These are phyloP conservation scores for Melieria picta DNA, from an alignment of 2,888 invertebrate species.

Conservation along the genomic window DNA sequence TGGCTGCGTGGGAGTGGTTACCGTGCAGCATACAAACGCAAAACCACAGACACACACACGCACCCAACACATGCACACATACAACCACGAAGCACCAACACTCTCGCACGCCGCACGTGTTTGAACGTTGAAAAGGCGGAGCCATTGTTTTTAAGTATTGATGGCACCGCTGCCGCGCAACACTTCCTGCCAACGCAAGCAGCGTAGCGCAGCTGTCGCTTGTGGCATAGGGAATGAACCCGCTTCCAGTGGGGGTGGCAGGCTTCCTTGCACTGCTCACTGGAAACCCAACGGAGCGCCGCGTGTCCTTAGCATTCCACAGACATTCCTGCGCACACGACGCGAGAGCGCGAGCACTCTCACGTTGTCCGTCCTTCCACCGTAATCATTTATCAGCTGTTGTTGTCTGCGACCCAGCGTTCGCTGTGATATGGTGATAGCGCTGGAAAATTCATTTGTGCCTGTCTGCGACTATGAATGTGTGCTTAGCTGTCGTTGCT, in stretches of 20 bases:
- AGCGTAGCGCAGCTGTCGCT: conserved; percentile 2
- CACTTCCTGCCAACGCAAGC: conserved; percentile 6
- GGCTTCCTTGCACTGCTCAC: background rate
- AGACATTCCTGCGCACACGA: background rate
- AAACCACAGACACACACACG: conserved; percentile 18
- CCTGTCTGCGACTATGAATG: too few species aligned
- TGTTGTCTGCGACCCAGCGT: background rate
- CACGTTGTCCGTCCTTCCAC: background rate
- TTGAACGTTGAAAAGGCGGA: conserved; percentile 29
- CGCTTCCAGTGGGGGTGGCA: background rate
- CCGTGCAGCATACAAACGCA: conserved; percentile 27
- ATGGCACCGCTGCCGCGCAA: conserved; percentile 13
- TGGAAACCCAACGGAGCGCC: background rate
- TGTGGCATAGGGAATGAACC: too few species aligned
- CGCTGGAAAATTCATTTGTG: conserved; percentile 17
- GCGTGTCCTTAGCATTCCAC: background rate
- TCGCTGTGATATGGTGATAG: conserved; percentile 16
- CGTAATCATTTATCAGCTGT: conserved; percentile 35
- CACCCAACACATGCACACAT: conserved; percentile 4
- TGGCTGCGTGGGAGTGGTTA: conserved; percentile 66
- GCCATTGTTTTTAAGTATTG: conserved; percentile 21
- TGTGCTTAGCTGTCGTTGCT: too few species aligned
- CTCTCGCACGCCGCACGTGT: background rate
- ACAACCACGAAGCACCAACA: conserved; percentile 5
- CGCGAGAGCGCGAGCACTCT: background rate